Percentiles rank a stretch among this genome's conserved stretches.
Conservation (phyloP, 2,888 invertebrate species). For the Strigamia transsilvanica region DNA sequence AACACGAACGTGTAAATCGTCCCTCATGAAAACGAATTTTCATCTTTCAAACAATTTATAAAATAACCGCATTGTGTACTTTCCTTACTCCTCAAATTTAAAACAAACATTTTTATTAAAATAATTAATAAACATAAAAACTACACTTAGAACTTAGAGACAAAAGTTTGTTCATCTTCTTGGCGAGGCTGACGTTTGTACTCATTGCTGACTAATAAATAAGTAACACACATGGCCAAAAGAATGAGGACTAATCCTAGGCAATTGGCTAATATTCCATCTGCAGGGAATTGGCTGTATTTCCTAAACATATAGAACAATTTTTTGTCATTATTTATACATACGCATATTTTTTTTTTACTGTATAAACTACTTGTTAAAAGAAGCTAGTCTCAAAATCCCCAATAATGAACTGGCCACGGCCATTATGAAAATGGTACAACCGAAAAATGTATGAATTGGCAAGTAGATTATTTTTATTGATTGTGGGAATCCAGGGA, state of each 20-base stretch:
- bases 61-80: no score
- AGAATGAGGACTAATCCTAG: neutral
- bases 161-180: neutral
- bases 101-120: no score
- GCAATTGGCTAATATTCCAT: conserved; percentile 4
- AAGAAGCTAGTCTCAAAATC: neutral
- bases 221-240: conserved; percentile 35
- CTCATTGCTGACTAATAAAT: neutral
- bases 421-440: neutral
- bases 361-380: neutral
- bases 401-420: neutral
- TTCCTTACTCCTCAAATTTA: no score
- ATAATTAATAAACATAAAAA: no score
- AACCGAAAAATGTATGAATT: neutral
- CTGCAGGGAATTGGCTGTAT: neutral
- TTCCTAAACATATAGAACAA: neutral
- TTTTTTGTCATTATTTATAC: neutral
- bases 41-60: no score
- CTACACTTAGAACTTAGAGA: no score
- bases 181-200: conserved; percentile 17
- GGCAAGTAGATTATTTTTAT: neutral
- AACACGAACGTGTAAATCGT: no score
- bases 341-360: neutral
- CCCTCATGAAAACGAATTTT: no score
- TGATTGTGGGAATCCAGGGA: neutral